Evolutionary conservation across 2,797 vertebrate species (phyloP), one percentile per base, ranked within the genome.

Genomic region (Pyrocephalus nanus): DNA sequence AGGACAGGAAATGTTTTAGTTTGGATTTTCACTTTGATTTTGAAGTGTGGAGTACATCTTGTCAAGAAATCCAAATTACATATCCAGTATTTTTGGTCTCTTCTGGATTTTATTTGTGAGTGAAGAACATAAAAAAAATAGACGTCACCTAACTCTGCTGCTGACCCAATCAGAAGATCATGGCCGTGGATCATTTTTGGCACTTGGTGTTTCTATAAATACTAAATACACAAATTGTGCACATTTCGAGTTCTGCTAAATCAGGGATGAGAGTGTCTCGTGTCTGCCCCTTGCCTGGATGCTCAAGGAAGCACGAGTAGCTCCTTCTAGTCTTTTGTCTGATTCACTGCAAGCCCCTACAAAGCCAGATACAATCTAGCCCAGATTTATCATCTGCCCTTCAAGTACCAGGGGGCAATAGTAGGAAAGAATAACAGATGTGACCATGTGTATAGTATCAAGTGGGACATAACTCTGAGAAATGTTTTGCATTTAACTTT

Each of bases 401-500:
- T 96, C 73, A 71, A 78, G 70, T 95, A 90, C 42, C 79, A 81
- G 42, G 36, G 81, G 70, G 65, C 67, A 88, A 48, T 36, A 75
- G 0, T 5, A 90, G 45, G 51, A 66, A 84, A 75, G 29, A 90
- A 90, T 81, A 96, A 78, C 91, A 96, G 88, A 92, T 90, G 86
- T 76, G 94, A 42, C 66, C 58, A 66, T 90, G 70, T 93, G 87
- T 70, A 53, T 83, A 88, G 66, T 51, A 90, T 91, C 87, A 77
- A 86, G 47, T 92, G 76, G 89, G 82, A 96, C 81, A 94, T 92
- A 81, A 88, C 73, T 81, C 75, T n/a, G 43, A 86, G 57, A 93
- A 93, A 81, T 84, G 9, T 72, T 94, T 94, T 93, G 76, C 66
- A 80, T 92, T 96, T 93, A 70, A 71, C 82, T 93, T 87, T 70